Evolutionary conservation across 2,888 invertebrate species (phyloP), one percentile per base, ranked within the genome.

Genomic region (Lymantria monacha): DNA sequence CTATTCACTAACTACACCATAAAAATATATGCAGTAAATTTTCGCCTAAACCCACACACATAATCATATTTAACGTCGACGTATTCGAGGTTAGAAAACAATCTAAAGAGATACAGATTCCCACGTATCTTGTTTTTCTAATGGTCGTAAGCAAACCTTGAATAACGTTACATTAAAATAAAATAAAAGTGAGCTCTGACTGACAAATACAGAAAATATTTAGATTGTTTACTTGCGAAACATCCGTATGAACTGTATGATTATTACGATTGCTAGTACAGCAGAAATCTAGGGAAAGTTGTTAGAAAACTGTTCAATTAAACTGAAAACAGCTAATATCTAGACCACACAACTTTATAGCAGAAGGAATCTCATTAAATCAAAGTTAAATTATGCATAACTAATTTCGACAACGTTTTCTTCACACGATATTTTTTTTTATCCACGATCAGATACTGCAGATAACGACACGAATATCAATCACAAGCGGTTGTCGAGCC

Each of bases 381-480:
- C 22, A 22, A 22, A 22, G 22, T 22, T 22, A 22, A 22, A 22
- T 22, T 22, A 22, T 22, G 22, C 22, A 22, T 22, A 22, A 22
- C 22, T 3, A 10, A 33, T 33, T 10, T 33, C 9, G 33, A 33
- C 9, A 33, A 30, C 30, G 30, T 30, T 9, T 30, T 30, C n/a
- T 9, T 7, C n/a, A n/a, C 38, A n/a, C 38, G 11, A 38, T 9
- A 37, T 33, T 11, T 11, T n/a, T 22, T 38, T 12, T 11, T 78
- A 83, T 81, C 80, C 78, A 77, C 75, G 79, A 83, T 81, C 75
- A 75, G 77, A 82, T 78, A 72, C 73, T 64, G 72, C 70, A 74
- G 81, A 80, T 83, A 83, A 76, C 74, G 38, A 70, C 74, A 72
- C 73, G 74, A 79, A 80, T 80, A 81, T 76, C 79, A 82, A 85